Evolutionary conservation across 1,140 invertebrate species (phyloP).

Genomic region (Aphelenchoides avenae): DNA sequence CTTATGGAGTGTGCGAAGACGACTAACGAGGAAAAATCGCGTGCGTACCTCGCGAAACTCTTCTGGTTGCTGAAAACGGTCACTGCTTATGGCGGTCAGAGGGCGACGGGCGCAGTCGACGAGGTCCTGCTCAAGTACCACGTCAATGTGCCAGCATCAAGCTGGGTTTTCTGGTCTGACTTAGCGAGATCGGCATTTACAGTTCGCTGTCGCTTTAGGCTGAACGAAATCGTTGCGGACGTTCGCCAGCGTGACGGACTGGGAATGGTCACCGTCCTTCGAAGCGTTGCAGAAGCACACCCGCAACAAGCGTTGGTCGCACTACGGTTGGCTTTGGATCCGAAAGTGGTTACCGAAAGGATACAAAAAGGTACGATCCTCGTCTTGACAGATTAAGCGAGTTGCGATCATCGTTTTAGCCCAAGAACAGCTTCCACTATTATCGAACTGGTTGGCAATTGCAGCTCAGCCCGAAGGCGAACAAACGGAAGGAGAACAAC

Average conservation of each 20-base stretch:
- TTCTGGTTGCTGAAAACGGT: conserved; percentile 34
- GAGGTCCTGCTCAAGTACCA: conserved; percentile 18
- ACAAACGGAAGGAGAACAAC: too few species aligned
- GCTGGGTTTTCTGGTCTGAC: conserved; percentile 39
- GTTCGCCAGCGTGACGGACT: conserved; percentile 15
- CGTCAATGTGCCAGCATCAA: conserved; percentile 17
- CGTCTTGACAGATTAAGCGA: too few species aligned
- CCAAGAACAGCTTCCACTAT: too few species aligned
- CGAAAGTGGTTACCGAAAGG: conserved; percentile 1
- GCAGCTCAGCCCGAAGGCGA: too few species aligned
- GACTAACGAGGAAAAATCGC: conserved; percentile 19
- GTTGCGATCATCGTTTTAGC: too few species aligned
- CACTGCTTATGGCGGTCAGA: conserved; percentile 15
- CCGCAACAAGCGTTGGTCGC: conserved; percentile 28
- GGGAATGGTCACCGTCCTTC: conserved; percentile 27
- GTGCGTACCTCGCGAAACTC: conserved; percentile 16
- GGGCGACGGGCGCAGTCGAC: conserved; percentile 23
- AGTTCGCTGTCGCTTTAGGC: conserved; percentile 13
- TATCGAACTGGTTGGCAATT: too few species aligned
- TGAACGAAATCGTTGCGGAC: conserved; percentile 36
- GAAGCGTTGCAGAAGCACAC: conserved; percentile 30
- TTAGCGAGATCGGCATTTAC: background rate
- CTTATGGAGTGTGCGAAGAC: conserved; percentile 21
- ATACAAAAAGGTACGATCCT: conserved; percentile 1
- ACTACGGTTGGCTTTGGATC: conserved; percentile 15